phyloP scores from a whole-genome alignment of 2,797 vertebrate species.

The Tokudaia muenninki region DNA sequence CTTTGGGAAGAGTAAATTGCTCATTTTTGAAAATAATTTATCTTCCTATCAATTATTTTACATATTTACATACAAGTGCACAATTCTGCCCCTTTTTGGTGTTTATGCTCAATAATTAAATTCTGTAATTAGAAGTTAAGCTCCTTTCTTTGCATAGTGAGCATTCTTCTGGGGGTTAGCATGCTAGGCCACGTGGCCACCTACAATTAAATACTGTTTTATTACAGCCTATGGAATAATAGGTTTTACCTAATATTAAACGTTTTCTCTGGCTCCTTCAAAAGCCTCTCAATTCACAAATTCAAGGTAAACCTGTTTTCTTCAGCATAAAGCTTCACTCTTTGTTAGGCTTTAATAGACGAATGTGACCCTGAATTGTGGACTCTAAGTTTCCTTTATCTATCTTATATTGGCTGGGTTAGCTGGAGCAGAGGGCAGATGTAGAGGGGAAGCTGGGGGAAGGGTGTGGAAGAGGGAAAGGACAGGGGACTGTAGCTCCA shows the following conservation, averaged over 20 bases:
- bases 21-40: constrained; percentile 62
- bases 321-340: constrained; percentile 79
- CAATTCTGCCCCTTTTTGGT: constrained; percentile 63
- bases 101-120: constrained; percentile 61
- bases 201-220: constrained; percentile 80
- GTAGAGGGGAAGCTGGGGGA: background rate
- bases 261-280: constrained; percentile 79
- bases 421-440: constrained; percentile 13
- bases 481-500: constrained; percentile 38
- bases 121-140: constrained; percentile 70
- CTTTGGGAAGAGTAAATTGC: constrained; percentile 49
- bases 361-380: constrained; percentile 79
- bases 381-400: constrained; percentile 78
- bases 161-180: constrained; percentile 68
- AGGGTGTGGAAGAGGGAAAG: constrained; percentile 22
- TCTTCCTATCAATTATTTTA: constrained; percentile 57
- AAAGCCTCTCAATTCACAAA: constrained; percentile 81
- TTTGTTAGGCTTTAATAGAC: constrained; percentile 83
- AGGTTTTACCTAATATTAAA: constrained; percentile 81
- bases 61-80: constrained; percentile 57
- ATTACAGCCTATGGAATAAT: constrained; percentile 77
- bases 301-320: constrained; percentile 84
- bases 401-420: constrained; percentile 68
- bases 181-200: constrained; percentile 69
- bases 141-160: constrained; percentile 64